These are phyloP conservation scores for Empis livida DNA, from an alignment of 2,888 invertebrate species.

Conservation along the genomic window DNA sequence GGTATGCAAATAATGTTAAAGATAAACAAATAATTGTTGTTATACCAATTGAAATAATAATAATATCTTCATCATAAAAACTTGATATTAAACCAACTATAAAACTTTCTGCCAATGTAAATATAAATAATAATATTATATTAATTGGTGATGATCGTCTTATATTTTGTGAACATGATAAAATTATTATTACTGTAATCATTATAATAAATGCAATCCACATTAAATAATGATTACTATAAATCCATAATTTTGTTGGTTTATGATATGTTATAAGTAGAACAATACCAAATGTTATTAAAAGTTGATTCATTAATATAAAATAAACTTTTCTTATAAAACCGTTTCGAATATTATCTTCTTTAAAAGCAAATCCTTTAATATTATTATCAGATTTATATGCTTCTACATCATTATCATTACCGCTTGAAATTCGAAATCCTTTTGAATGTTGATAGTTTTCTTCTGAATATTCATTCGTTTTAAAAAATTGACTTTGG, in stretches of 20 bases:
- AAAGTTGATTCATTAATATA: conserved; percentile 53
- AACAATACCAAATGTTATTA: conserved; percentile 66
- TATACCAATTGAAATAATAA: conserved; percentile 69
- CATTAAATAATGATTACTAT: conserved; percentile 44
- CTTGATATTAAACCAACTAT: conserved; percentile 61
- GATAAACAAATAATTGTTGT: conserved; percentile 73
- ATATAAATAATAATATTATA: conserved; percentile 75
- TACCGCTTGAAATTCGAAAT: not conserved
- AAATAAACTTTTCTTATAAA: conserved; percentile 35
- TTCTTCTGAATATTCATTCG: too few relatives aligned
- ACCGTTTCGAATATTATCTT: conserved; percentile 30
- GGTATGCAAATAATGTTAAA: conserved; percentile 83
- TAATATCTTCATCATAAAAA: conserved; percentile 33
- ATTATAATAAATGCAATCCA: conserved; percentile 53
- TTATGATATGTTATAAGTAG: conserved; percentile 57
- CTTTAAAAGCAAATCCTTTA: conserved; percentile 33
- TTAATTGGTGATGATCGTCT: conserved; percentile 77
- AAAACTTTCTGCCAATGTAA: conserved; percentile 73
- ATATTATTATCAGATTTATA: conserved; percentile 5
- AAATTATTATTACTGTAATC: conserved; percentile 62
- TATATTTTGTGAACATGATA: conserved; percentile 78
- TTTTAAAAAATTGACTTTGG: too few relatives aligned
- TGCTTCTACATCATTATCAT: conserved; percentile 1
- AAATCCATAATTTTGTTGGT: conserved; percentile 47
- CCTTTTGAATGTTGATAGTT: too few relatives aligned